Conservation (phyloP, 2,113 vertebrate genomes). For the Coptodon bakossiorum region DNA sequence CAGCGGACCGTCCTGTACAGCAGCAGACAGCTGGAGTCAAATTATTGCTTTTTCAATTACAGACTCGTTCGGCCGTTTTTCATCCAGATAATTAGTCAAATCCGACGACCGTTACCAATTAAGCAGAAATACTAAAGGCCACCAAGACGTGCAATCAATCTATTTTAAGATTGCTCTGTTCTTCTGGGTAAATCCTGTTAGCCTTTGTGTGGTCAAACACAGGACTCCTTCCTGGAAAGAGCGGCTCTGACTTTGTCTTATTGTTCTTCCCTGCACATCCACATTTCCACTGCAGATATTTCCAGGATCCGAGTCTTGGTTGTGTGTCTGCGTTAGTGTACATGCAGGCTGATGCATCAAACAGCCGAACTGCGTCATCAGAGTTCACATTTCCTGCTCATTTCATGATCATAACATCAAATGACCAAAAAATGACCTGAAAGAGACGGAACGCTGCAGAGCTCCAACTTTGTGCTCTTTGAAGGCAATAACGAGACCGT, state of each 20-base stretch:
- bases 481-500: not conserved
- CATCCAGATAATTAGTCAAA: slow-evolving; percentile 40
- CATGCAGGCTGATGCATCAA: too few relatives aligned
- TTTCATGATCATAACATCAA: rapidly evolving
- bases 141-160: slow-evolving; percentile 8
- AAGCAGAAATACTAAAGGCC: slow-evolving; percentile 32
- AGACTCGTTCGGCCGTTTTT: not conserved
- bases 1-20: not conserved
- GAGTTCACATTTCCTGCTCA: not conserved
- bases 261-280: not conserved
- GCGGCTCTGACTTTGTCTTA: not conserved
- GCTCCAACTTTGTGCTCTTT: not conserved
- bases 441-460: rapidly evolving
- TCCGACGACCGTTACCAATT: slow-evolving; percentile 13
- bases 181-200: not conserved
- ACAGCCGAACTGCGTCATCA: not conserved
- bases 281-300: not conserved
- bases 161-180: slow-evolving; percentile 18
- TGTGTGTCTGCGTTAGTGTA: not conserved
- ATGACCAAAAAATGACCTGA: not conserved
- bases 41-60: slow-evolving; percentile 51
- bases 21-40: not conserved
- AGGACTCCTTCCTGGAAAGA: not conserved
- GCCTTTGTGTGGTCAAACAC: not conserved
- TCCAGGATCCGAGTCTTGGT: rapidly evolving